These are phyloP conservation scores for Drosophila pallidifrons DNA, from an alignment of 1,140 invertebrate species.

Conservation along the genomic window DNA sequence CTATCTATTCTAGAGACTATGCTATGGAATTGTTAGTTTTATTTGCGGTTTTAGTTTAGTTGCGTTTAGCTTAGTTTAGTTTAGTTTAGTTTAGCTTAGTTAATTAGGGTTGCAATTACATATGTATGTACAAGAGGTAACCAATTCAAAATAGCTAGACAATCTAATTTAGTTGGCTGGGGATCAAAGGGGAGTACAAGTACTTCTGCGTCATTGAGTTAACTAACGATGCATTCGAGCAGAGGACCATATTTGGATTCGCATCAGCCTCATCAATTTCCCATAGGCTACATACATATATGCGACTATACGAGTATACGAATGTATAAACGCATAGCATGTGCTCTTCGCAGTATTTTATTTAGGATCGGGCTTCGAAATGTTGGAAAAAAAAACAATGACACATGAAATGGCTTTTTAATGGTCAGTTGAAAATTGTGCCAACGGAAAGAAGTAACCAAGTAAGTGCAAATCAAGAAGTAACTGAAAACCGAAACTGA, in stretches of 20 bases:
- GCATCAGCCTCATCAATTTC: background rate
- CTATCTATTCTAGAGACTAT: conserved; percentile 35
- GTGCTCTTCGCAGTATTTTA: conserved; percentile 82
- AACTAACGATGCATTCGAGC: conserved; percentile 9
- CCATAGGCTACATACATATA: conserved; percentile 39
- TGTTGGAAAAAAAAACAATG: conserved; percentile 82
- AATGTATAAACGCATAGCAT: conserved; percentile 52
- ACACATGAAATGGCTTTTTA: conserved; percentile 84
- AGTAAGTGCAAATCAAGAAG: conserved; percentile 20
- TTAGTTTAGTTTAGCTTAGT: conserved; percentile 41
- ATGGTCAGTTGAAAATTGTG: conserved; percentile 78
- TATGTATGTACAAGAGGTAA: conserved; percentile 39
- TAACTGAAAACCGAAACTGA: conserved; percentile 11
- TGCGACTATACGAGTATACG: conserved; percentile 54
- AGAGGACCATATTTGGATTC: background rate
- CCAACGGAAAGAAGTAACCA: conserved; percentile 34
- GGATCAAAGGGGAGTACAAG: background rate
- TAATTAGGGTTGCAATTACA: conserved; percentile 71
- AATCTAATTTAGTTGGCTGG: conserved; percentile 58
- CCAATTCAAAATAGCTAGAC: conserved; percentile 46
- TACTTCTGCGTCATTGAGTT: conserved; percentile 3
- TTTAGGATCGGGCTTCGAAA: conserved; percentile 79
- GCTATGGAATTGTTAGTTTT: conserved; percentile 59
- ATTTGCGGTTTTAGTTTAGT: conserved; percentile 21
- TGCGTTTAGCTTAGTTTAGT: conserved; percentile 1